These are phyloP conservation scores for Synergus japonicus DNA, from an alignment of 2,888 invertebrate genomes.

Conservation along the genomic window DNA sequence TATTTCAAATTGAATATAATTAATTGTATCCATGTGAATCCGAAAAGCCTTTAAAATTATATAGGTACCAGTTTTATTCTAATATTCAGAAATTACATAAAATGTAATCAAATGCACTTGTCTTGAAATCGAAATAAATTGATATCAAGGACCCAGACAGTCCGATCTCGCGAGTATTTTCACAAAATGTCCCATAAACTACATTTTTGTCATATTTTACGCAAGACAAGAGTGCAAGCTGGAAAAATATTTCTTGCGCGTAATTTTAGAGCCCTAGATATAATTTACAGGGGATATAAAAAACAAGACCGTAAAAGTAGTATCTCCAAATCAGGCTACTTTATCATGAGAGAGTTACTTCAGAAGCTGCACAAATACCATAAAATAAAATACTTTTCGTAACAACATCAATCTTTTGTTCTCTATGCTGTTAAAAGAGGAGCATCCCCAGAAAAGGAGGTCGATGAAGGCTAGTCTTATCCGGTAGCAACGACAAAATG, in stretches of 20 bases:
- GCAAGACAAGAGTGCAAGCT: neutral
- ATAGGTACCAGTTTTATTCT: too few species aligned
- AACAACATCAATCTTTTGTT: slow-evolving; percentile 18
- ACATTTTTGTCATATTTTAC: slow-evolving; percentile 14
- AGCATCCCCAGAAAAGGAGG: neutral
- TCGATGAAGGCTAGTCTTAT: slow-evolving; percentile 29
- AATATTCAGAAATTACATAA: too few species aligned
- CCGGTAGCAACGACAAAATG: slow-evolving; percentile 47
- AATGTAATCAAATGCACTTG: too few species aligned
- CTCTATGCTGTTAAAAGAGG: neutral
- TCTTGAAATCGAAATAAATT: neutral
- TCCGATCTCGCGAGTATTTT: neutral
- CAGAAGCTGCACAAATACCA: slow-evolving; percentile 14
- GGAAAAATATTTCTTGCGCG: neutral
- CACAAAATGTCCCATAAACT: slow-evolving; percentile 14
- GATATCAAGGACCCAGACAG: neutral
- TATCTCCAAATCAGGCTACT: slow-evolving; percentile 14
- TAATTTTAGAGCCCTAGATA: neutral
- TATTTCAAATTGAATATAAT: too few species aligned
- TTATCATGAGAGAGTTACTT: slow-evolving; percentile 3
- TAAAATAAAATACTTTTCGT: neutral
- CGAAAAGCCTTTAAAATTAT: too few species aligned
- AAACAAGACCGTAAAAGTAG: slow-evolving; percentile 17
- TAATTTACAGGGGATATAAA: neutral
- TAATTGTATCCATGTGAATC: too few species aligned